phyloP scores from a whole-genome alignment of 2,113 vertebrate genomes.

The Trematomus loennbergii region DNA sequence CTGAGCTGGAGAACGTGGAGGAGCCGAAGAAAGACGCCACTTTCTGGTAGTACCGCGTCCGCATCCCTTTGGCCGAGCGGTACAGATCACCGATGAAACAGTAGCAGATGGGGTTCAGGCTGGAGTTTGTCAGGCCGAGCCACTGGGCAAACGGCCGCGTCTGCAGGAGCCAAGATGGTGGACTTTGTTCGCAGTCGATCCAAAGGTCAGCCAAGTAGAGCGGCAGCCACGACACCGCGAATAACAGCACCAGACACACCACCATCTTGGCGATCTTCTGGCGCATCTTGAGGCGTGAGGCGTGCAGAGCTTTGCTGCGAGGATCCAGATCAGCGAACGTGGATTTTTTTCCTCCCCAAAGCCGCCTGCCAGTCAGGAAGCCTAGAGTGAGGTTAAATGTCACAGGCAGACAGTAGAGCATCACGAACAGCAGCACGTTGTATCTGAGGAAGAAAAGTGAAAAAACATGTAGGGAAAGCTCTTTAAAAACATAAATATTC shows the following conservation, averaged over 20 bases:
- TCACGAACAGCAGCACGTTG: conserved; percentile 91
- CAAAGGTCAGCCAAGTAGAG: conserved; percentile 92
- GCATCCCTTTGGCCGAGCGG: conserved; percentile 89
- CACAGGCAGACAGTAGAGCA: conserved; percentile 92
- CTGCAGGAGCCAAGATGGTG: conserved; percentile 89
- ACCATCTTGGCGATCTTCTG: conserved; percentile 94
- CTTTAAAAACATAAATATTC: background rate
- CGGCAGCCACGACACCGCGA: conserved; percentile 90
- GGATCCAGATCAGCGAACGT: conserved; percentile 84
- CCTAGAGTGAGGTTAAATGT: conserved; percentile 92
- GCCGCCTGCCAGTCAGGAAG: conserved; percentile 88
- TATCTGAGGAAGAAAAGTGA: conserved; percentile 68
- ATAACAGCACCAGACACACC: conserved; percentile 91
- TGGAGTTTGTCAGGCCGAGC: conserved; percentile 94
- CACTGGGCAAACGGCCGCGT: conserved; percentile 92
- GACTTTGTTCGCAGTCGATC: conserved; percentile 87
- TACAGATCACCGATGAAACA: conserved; percentile 91
- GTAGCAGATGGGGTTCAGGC: conserved; percentile 94
- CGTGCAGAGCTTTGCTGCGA: conserved; percentile 84
- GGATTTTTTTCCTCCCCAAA: conserved; percentile 84
- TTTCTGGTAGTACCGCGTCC: conserved; percentile 88
- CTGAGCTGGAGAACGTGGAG: conserved; percentile 75
- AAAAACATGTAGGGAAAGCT: background rate
- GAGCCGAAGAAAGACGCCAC: conserved; percentile 86
- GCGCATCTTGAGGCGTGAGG: conserved; percentile 88